phyloP scores from a whole-genome alignment of 2,113 vertebrate species.

The Garra rufa region DNA sequence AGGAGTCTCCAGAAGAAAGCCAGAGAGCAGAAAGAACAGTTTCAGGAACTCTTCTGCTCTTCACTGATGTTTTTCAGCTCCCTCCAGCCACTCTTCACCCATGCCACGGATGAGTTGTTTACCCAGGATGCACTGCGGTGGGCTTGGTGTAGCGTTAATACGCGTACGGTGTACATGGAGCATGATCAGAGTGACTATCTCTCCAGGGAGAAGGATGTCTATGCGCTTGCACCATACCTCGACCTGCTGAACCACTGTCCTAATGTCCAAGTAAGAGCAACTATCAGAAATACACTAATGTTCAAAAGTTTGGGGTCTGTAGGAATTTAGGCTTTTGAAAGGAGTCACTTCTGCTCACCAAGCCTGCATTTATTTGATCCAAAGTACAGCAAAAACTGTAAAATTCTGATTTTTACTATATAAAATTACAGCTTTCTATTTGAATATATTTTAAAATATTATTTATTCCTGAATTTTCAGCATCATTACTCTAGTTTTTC shows the following conservation, averaged over 20 bases:
- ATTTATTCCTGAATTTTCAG: neutral
- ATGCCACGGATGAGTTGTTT: conserved; percentile 75
- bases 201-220: conserved; percentile 81
- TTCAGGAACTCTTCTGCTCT: conserved; percentile 75
- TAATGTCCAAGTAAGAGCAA: conserved; percentile 80
- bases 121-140: conserved; percentile 83
- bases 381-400: neutral
- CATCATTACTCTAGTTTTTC: neutral
- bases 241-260: conserved; percentile 94
- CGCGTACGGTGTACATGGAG: conserved; percentile 89
- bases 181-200: conserved; percentile 73
- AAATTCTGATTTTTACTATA: too few species aligned
- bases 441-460: neutral
- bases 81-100: conserved; percentile 84
- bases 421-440: too few species aligned
- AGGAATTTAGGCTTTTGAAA: neutral
- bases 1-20: conserved; percentile 70
- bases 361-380: neutral
- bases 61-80: conserved; percentile 81
- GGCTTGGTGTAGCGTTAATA: conserved; percentile 96
- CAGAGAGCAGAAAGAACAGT: conserved; percentile 72
- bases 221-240: conserved; percentile 88
- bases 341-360: neutral
- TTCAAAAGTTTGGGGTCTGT: neutral
- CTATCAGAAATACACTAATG: neutral